phyloP scores from a whole-genome alignment of 2,888 invertebrate genomes.

The Sinodicranocentrus sp. region DNA sequence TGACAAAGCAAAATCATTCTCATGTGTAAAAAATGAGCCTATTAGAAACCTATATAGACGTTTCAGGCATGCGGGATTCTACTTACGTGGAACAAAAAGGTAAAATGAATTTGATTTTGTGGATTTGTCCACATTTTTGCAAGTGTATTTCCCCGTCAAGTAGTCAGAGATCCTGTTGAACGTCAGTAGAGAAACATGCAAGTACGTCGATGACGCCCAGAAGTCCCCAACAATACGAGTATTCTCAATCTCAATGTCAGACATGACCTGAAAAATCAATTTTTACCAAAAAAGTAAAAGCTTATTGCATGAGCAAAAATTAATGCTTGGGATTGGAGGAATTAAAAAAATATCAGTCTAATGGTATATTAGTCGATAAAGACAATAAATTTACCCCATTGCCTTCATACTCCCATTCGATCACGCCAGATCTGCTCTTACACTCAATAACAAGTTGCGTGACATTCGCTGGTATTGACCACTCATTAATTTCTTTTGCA shows the following conservation, averaged over 20 bases:
- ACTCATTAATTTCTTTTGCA: conserved; percentile 61
- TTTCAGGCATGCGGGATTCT: no score
- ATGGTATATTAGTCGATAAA: no score
- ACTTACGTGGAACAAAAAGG: conserved; percentile 70
- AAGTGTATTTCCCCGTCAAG: conserved; percentile 65
- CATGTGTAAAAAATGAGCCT: no score
- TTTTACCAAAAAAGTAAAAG: no score
- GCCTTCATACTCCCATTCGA: conserved; percentile 72
- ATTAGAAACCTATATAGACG: no score
- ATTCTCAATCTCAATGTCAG: conserved; percentile 67
- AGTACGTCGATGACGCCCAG: conserved; percentile 61
- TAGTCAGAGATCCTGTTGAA: conserved; percentile 57
- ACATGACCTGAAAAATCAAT: conserved; percentile 60
- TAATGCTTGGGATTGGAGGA: no score
- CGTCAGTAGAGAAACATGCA: conserved; percentile 48
- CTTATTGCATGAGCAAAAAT: no score
- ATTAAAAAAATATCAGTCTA: no score
- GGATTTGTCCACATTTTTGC: conserved; percentile 60
- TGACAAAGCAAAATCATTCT: no score
- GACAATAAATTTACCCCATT: conserved; percentile 63
- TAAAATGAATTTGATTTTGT: conserved; percentile 64
- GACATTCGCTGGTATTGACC: conserved; percentile 69
- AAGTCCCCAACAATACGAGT: conserved; percentile 64
- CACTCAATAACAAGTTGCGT: conserved; percentile 69
- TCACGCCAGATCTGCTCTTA: conserved; percentile 66